phyloP scores from a whole-genome alignment of 2,888 invertebrate genomes.

The Mechanitis mazaeus region DNA sequence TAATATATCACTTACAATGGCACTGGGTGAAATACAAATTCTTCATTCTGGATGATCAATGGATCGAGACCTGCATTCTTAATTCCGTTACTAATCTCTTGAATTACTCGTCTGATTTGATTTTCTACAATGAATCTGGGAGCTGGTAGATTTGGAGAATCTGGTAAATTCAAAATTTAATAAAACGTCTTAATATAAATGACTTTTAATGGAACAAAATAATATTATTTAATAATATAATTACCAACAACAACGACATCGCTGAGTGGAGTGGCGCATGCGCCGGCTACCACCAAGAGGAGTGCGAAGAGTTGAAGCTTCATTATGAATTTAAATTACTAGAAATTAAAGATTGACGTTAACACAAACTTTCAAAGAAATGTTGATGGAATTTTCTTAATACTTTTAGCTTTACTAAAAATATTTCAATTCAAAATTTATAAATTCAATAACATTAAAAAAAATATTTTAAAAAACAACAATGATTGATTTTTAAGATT shows the following conservation, averaged over 20 bases:
- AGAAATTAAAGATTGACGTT: too few relatives aligned
- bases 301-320: slow-evolving; percentile 35
- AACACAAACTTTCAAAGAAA: too few relatives aligned
- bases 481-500: too few relatives aligned
- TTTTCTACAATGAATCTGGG: slow-evolving; percentile 1
- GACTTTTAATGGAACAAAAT: neutral
- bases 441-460: too few relatives aligned
- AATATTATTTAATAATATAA: neutral
- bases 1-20: neutral
- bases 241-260: neutral
- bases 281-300: slow-evolving; percentile 38
- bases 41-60: slow-evolving; percentile 19
- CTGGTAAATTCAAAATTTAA: slow-evolving; percentile 1
- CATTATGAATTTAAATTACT: slow-evolving; percentile 34
- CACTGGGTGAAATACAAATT: neutral
- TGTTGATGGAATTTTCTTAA: too few relatives aligned
- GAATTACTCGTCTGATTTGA: slow-evolving; percentile 35
- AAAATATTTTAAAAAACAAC: too few relatives aligned
- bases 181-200: too few relatives aligned
- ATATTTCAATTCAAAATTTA: too few relatives aligned
- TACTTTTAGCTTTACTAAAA: too few relatives aligned
- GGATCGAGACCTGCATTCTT: slow-evolving; percentile 48
- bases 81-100: slow-evolving; percentile 36
- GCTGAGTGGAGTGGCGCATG: slow-evolving; percentile 32
- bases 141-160: slow-evolving; percentile 7